Evolutionary conservation across 1,140 invertebrate species (phyloP), one percentile per base, ranked within the genome.

Genomic region (Riptortus pedestris): DNA sequence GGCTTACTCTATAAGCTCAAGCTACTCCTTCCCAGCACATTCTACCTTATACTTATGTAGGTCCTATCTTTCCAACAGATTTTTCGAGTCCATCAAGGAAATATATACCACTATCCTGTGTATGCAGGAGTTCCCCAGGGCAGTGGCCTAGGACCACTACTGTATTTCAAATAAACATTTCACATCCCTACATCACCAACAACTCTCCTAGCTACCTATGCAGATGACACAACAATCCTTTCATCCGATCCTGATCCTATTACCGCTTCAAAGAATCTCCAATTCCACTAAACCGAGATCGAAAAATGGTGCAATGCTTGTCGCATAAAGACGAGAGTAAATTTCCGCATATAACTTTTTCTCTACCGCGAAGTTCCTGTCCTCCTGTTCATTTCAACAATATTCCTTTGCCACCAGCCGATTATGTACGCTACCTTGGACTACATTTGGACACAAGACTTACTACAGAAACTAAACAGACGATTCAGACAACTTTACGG

Each of bases 1-100:
- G 75, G 72, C 0, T 67, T 76, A 0, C 47, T 74, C 2, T 69
- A 68, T 24, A 76, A 73, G 68, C 60, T 76, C 18, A 64, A 62
- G 47, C 20, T 31, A 12, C 2, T 43, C 59, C 62, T 65, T 45
- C 22, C 45, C 20, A 58, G 63, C 27, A 22, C 43, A 11, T 22
- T 20, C 3, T 65, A 65, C 14, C 9, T 38, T 14, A 29, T 62
- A 14, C 24, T 68, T n/a, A n/a, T n/a, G n/a, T 11, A n/a, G 27
- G 12, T 61, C n/a, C 16, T 51, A 51, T 18, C 48, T 33, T 38
- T 3, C 18, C 11, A 20, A 61, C 29, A 4, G 26, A 61, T 31
- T 29, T 24, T 61, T 61, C 27, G 33, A 24, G n/a, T 33, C 12
- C 31, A 16, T 16, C 22, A 29, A 59, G 22, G 18, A 14, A 12